Evolutionary conservation across 2,113 vertebrate genomes (phyloP).

Genomic region (Octodon degus): DNA sequence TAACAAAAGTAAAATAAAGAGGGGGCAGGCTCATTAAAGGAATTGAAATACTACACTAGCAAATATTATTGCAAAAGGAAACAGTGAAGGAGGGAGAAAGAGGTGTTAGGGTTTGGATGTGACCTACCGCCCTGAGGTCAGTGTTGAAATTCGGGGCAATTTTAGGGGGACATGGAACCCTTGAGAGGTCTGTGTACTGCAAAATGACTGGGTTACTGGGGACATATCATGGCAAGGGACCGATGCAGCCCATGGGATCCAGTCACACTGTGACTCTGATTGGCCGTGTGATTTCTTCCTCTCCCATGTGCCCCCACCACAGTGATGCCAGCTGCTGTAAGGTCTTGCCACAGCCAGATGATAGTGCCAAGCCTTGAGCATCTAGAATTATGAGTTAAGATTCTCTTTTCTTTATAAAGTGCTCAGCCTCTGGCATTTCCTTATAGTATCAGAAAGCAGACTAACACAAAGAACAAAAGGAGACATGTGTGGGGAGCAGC

Average conservation of each 20-base stretch:
- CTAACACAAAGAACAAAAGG: background rate
- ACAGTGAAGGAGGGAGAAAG: background rate
- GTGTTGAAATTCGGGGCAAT: background rate
- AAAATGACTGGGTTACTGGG: background rate
- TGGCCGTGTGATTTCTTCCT: background rate
- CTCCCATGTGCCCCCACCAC: background rate
- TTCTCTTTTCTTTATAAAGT: background rate
- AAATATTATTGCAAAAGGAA: constrained; percentile 5
- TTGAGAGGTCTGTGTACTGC: background rate
- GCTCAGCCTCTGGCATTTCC: background rate
- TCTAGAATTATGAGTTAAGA: background rate
- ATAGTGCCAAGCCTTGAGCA: background rate
- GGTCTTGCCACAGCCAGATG: background rate
- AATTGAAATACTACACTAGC: background rate
- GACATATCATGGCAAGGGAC: background rate
- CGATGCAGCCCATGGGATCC: no score
- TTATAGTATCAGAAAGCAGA: background rate
- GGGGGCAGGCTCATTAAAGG: background rate
- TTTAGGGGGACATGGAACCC: background rate
- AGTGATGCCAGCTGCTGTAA: background rate
- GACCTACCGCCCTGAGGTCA: background rate
- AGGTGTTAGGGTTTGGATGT: background rate
- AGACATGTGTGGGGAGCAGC: background rate
- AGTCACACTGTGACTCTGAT: background rate
- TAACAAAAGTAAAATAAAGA: background rate